phyloP scores from a whole-genome alignment of 2,113 vertebrate species.

The Muscicapa adusta region DNA sequence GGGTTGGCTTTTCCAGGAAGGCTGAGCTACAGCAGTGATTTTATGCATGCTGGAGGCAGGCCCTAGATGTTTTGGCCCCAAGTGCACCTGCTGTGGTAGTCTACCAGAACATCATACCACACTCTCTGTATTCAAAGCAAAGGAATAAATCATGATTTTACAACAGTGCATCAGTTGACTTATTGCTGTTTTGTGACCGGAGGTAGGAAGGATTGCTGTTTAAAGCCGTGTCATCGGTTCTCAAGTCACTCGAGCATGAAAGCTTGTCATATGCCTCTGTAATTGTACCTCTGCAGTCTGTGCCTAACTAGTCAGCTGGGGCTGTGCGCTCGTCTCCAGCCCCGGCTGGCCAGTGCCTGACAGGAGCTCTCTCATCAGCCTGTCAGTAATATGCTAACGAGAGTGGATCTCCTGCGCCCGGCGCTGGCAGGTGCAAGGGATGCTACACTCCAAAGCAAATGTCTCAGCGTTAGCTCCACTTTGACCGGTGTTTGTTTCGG shows the following conservation, averaged over 20 bases:
- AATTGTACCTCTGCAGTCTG: constrained; percentile 87
- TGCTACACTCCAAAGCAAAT: constrained; percentile 74
- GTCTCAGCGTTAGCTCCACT: constrained; percentile 30
- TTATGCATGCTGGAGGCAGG: constrained; percentile 76
- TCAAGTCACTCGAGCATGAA: constrained; percentile 86
- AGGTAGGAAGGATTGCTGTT: constrained; percentile 84
- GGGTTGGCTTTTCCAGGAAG: neutral
- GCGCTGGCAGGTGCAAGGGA: constrained; percentile 76
- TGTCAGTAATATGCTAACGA: constrained; percentile 97
- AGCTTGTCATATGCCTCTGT: constrained; percentile 93
- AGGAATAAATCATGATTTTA: constrained; percentile 96
- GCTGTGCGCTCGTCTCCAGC: constrained; percentile 74
- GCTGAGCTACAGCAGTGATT: constrained; percentile 31
- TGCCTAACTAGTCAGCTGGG: constrained; percentile 96
- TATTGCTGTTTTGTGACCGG: constrained; percentile 90
- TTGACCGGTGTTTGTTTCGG: constrained; percentile 20
- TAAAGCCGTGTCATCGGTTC: constrained; percentile 80
- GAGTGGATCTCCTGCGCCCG: constrained; percentile 79
- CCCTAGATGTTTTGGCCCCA: constrained; percentile 71
- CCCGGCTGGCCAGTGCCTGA: constrained; percentile 81
- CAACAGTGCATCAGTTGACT: constrained; percentile 90
- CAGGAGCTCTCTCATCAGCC: constrained; percentile 91
- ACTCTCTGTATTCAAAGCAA: constrained; percentile 83
- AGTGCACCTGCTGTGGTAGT: constrained; percentile 81
- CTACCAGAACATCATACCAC: constrained; percentile 76